Evolutionary conservation across 2,113 vertebrate species (phyloP), one percentile per base, ranked within the genome.

Genomic region (Parus major): DNA sequence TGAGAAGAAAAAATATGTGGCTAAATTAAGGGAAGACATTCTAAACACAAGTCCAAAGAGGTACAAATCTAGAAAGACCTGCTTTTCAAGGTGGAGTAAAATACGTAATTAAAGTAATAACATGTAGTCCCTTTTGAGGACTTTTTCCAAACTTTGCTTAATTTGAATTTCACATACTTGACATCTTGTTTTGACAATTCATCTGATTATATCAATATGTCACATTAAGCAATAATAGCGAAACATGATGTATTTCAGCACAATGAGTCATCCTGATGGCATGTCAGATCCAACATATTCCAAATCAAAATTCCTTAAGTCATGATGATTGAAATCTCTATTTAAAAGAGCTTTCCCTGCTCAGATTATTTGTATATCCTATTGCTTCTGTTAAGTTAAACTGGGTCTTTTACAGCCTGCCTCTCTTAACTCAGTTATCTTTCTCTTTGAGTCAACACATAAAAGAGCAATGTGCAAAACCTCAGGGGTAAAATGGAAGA

Each of bases 151-250:
- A 96, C 75, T 94, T 97, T 92, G 39, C 49, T 95, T 89, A 78
- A 57, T 94, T 91, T 92, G 90, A 95, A 79, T 95, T 95, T 94
- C 79, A 92, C 31, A 53, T 86, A 82, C 83, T 92, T 97, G 93
- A 97, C 96, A 94, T 81, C 56, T 92, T 94, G 82, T 95, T 97
- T 96, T 97, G 92, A 96, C 95, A 96, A 91, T 93, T 92, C 82
- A 72, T 92, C 80, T 95, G 91, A 80, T 95, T 94, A 87, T 91
- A 92, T 94, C 87, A 96, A 78, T 96, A 95, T 93, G 92, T 93
- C 96, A 96, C 91, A 86, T 96, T 95, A 94, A 94, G 91, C 90
- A 95, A 92, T 94, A 96, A 93, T 94, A 93, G 95, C 4, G 87
- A 94, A 97, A 89, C 73, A 90, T 68, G 85, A 91, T 82, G 80